These are phyloP conservation scores for Anabas testudineus DNA, from an alignment of 2,797 vertebrate genomes.

Conservation along the genomic window DNA sequence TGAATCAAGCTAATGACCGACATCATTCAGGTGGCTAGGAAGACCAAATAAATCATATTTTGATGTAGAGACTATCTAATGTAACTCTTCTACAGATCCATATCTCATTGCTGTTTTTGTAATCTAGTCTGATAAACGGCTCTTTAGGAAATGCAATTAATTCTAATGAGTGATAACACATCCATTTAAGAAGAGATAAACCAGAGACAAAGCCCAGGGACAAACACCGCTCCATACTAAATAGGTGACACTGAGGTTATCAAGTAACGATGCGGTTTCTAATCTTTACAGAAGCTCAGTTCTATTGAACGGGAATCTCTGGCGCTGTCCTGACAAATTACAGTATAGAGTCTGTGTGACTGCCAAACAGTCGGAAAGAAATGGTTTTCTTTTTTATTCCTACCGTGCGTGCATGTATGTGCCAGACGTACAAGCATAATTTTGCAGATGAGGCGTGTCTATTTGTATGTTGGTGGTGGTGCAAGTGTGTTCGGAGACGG, in stretches of 20 bases:
- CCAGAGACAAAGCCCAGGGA: neutral
- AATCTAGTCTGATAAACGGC: conserved; percentile 8
- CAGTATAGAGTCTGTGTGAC: conserved; percentile 30
- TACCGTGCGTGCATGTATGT: neutral
- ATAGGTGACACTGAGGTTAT: conserved; percentile 30
- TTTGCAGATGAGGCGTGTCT: conserved; percentile 17
- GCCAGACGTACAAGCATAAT: conserved; percentile 16
- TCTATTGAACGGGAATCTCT: conserved; percentile 37
- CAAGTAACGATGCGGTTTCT: conserved; percentile 20
- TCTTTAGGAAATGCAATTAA: conserved; percentile 22
- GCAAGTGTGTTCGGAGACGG: neutral
- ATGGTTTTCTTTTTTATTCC: conserved; percentile 36
- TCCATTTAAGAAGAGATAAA: conserved; percentile 5
- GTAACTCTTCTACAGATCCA: conserved; percentile 16
- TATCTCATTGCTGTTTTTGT: conserved; percentile 9
- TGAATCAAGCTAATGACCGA: neutral
- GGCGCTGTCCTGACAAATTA: conserved; percentile 32
- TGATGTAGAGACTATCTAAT: conserved; percentile 10
- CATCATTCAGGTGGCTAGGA: neutral
- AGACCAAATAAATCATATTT: conserved; percentile 8
- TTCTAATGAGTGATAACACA: neutral
- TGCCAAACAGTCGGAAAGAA: conserved; percentile 22
- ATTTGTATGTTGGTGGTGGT: conserved; percentile 2
- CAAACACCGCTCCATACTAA: neutral
- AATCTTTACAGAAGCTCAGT: conserved; percentile 25